These are phyloP conservation scores for Latrodectus hesperus DNA, from an alignment of 2,888 invertebrate species.

Conservation along the genomic window DNA sequence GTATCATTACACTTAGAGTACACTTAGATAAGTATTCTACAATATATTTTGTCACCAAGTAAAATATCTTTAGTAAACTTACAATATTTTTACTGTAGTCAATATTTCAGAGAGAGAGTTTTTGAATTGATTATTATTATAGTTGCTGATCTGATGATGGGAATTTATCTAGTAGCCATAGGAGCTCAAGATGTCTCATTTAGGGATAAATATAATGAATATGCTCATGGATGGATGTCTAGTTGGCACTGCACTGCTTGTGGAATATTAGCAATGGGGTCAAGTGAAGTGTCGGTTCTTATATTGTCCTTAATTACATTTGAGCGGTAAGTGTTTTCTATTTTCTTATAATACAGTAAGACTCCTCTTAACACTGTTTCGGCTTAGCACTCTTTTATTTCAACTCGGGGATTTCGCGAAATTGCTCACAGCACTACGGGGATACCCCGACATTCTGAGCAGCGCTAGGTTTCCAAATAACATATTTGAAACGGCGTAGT, in stretches of 20 bases:
- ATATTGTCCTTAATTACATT: slow-evolving; percentile 83
- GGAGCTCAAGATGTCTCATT: slow-evolving; percentile 80
- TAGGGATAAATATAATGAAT: slow-evolving; percentile 79
- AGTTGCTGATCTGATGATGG: slow-evolving; percentile 83
- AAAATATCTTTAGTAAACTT: background rate
- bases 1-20: background rate
- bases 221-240: slow-evolving; percentile 81
- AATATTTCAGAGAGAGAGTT: background rate
- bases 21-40: too few species aligned
- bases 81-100: background rate
- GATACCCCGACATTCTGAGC: too few species aligned
- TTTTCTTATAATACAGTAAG: too few species aligned
- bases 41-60: too few species aligned
- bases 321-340: slow-evolving; percentile 30
- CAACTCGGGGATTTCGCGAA: too few species aligned
- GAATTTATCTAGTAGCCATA: slow-evolving; percentile 81
- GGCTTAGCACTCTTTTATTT: too few species aligned
- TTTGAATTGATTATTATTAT: slow-evolving; percentile 32
- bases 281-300: slow-evolving; percentile 82
- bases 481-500: too few species aligned
- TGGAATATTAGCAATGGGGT: slow-evolving; percentile 81
- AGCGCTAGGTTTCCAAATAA: too few species aligned
- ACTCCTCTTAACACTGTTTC: too few species aligned
- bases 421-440: too few species aligned
- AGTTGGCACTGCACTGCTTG: slow-evolving; percentile 81